phyloP scores from a whole-genome alignment of 2,113 vertebrate species.

The Anarrhichthys ocellatus region DNA sequence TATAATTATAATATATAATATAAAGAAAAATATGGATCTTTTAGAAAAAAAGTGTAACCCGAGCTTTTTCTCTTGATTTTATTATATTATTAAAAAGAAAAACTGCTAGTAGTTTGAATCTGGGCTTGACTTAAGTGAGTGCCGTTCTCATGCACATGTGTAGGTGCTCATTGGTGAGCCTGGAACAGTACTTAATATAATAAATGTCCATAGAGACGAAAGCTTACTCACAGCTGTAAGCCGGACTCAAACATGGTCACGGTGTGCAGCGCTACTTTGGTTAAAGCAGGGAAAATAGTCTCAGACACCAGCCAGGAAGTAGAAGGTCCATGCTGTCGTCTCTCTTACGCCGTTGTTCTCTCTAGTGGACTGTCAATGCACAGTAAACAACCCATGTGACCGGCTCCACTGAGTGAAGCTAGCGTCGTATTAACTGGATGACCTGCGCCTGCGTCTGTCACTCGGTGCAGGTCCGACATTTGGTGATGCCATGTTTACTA shows the following conservation, averaged over 20 bases:
- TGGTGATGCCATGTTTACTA: constrained; percentile 21
- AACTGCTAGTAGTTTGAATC: not conserved
- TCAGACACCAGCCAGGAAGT: not conserved
- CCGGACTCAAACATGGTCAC: too few relatives aligned
- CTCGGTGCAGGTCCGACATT: not conserved
- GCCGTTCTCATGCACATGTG: not conserved
- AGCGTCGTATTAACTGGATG: not conserved
- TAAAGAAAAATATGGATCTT: not conserved
- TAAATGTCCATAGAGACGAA: too few relatives aligned
- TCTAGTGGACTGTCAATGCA: not conserved
- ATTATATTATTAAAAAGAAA: not conserved
- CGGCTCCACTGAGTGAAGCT: too few relatives aligned
- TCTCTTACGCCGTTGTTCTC: not conserved
- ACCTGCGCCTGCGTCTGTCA: not conserved
- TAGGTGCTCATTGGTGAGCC: not conserved
- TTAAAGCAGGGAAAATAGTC: not conserved
- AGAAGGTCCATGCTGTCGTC: not conserved
- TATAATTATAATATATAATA: not conserved
- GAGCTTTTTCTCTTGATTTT: too few relatives aligned
- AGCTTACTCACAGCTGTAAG: too few relatives aligned
- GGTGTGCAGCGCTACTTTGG: not conserved
- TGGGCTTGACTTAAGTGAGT: not conserved
- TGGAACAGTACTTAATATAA: too few relatives aligned
- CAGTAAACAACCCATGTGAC: not conserved
- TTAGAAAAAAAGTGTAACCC: too few relatives aligned